Percentiles rank a stretch among this genome's conserved stretches.
Evolutionary conservation across 2,888 invertebrate species (phyloP).

Genomic region (Aphidoletes aphidimyza): DNA sequence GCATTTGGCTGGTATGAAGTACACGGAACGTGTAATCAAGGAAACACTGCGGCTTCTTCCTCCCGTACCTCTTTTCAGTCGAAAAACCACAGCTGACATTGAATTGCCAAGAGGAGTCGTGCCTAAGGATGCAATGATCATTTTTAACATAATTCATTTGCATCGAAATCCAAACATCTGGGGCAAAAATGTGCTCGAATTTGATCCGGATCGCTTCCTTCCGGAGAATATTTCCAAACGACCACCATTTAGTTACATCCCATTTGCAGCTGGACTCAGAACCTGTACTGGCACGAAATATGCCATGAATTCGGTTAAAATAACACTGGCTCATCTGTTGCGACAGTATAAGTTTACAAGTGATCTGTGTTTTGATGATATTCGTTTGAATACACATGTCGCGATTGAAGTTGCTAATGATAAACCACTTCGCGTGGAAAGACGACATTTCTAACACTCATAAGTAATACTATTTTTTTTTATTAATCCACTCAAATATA

Average conservation of each 20-base stretch:
- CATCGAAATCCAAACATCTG: constrained; percentile 43
- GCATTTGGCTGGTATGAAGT: constrained; percentile 3
- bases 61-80: background rate
- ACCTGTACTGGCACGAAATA: constrained; percentile 54
- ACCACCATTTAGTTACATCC: constrained; percentile 44
- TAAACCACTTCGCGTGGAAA: background rate
- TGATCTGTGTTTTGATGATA: background rate
- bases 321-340: background rate
- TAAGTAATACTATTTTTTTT: no score
- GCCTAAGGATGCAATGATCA: background rate
- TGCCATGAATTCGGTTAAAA: background rate
- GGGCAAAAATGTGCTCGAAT: constrained; percentile 18
- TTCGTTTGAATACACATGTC: background rate
- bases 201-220: constrained; percentile 41
- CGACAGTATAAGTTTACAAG: background rate
- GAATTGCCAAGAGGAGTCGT: background rate
- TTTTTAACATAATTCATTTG: background rate
- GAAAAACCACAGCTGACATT: background rate
- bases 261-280: constrained; percentile 31
- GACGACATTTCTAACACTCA: background rate
- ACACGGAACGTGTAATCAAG: constrained; percentile 55
- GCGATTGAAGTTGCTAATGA: background rate
- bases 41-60: constrained; percentile 55
- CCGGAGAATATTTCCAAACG: background rate
- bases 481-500: no score